Evolutionary conservation across 2,113 vertebrate genomes (phyloP), one percentile per base, ranked within the genome.

Genomic region (Scolopax mira): DNA sequence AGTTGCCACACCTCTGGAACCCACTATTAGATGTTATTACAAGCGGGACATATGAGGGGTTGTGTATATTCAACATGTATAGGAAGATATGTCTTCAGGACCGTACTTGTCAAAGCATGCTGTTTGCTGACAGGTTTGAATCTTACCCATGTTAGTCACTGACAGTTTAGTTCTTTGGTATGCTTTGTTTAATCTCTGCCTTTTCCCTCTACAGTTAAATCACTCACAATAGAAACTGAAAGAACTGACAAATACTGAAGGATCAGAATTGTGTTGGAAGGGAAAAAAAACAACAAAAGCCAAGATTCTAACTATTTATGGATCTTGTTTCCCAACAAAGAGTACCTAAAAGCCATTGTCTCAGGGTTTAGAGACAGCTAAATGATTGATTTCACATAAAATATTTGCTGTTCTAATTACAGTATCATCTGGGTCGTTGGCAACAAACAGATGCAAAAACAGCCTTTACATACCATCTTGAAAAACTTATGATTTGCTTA

Each of bases 311-410:
- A 95, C 94, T 95, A 80, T 91, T 98, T 97, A 77, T 96, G 96
- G 81, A 96, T 95, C 93, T 92, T 95, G 66, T 97, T 98, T 97
- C 94, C 93, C 89, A 94, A 81, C 95, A 94, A 90, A 94, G 46
- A 88, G 18, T 88, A 92, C 96, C 92, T 97, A 97, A 97, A 97
- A 91, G 77, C 65, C 79, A 89, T 97, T 97, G 96, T 98, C 88
- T 97, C 93, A 91, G 95, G 85, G 92, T 97, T 97, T 91, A 88
- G 97, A 98, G 97, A 98, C 97, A 98, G 95, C 89, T 96, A 85
- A 97, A 98, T 98, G 98, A 99, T 98, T 98, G 98, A 98, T 99
- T 98, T 98, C 97, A 93, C 97, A 96, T 98, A 98, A 98, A 99
- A 98, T 98, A 98, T 98, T 98, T 98, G 97, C 98, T 97, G 97